phyloP scores from a whole-genome alignment of 53 echinoderm and acorn worm genomes.

The Pentamera pediparva region DNA sequence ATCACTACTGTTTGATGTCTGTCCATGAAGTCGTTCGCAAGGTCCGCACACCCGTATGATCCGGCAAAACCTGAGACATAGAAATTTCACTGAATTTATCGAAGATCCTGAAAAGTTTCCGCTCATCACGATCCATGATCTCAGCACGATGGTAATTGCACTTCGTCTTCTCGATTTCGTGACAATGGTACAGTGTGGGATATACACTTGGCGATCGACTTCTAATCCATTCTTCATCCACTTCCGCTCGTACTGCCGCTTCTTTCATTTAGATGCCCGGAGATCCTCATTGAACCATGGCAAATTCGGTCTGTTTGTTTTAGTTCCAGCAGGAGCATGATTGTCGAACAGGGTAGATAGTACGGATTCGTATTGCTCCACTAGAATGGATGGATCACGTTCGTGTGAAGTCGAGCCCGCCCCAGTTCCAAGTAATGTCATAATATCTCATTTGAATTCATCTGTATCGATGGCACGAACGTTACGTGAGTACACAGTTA shows the following conservation, averaged over 20 bases:
- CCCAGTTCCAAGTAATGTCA: no score
- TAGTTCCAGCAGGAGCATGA: not conserved
- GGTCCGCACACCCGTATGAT: not conserved
- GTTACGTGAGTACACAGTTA: no score
- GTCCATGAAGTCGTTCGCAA: no score
- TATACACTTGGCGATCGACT: not conserved
- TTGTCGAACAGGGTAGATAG: no score
- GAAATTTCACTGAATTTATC: not conserved
- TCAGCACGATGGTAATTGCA: not conserved
- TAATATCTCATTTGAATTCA: no score
- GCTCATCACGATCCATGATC: not conserved
- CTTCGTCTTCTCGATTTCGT: no score
- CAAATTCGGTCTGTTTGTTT: not conserved
- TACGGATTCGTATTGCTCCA: no score
- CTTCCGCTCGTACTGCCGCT: not conserved
- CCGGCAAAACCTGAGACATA: not conserved
- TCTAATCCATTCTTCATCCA: not conserved
- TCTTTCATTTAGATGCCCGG: not conserved
- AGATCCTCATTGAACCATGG: slow-evolving; percentile 1
- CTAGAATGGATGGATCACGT: no score
- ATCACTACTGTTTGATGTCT: no score
- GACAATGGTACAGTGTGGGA: not conserved
- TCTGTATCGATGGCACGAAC: no score
- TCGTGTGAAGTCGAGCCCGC: no score
- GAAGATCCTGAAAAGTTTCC: not conserved